phyloP scores from a whole-genome alignment of 1,140 invertebrate genomes.

The Calosoma granatense region DNA sequence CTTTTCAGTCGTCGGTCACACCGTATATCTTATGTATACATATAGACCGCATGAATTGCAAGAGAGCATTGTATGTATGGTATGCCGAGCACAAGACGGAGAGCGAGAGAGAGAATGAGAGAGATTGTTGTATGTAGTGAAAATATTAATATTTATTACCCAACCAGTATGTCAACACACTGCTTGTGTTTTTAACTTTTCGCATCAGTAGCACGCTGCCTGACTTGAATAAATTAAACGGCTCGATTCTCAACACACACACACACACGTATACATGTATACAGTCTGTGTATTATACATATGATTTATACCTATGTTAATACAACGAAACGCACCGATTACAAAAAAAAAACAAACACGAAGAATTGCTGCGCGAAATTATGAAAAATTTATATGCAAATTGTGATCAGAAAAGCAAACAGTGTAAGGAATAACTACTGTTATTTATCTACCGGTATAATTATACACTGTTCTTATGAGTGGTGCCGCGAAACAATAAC shows the following conservation, averaged over 20 bases:
- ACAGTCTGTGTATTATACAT: background rate
- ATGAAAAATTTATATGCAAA: slow-evolving; percentile 4
- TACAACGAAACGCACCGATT: background rate
- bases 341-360: background rate
- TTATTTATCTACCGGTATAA: background rate
- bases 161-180: background rate
- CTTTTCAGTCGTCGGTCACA: background rate
- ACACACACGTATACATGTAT: no score
- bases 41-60: background rate
- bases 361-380: no score
- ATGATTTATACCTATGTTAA: slow-evolving; percentile 8
- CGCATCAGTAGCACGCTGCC: background rate
- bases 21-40: background rate
- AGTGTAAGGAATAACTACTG: background rate
- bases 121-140: no score
- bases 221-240: slow-evolving; percentile 3
- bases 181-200: slow-evolving; percentile 2
- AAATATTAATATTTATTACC: slow-evolving; percentile 8
- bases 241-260: no score
- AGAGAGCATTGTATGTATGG: no score
- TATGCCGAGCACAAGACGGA: no score
- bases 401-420: slow-evolving; percentile 7
- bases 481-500: no score
- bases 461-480: no score
- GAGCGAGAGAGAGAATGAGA: no score